Conservation (phyloP, 2,888 invertebrate genomes). For the Apamea anceps region DNA sequence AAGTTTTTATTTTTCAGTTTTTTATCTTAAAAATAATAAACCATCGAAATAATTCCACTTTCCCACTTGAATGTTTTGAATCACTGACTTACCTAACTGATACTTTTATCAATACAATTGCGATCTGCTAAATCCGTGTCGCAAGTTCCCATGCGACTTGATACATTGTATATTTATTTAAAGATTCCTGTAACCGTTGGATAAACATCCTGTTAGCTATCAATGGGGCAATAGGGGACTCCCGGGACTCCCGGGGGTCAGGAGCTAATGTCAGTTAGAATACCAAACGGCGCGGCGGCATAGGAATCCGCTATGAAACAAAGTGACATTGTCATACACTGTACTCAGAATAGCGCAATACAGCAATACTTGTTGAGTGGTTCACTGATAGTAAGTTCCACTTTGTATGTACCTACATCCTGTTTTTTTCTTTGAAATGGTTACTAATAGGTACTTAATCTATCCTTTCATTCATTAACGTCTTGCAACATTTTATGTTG, state of each 20-base stretch:
- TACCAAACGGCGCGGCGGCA: neutral
- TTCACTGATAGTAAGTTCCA: neutral
- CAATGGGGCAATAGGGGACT: constrained; percentile 13
- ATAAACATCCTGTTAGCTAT: constrained; percentile 54
- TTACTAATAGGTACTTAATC: neutral
- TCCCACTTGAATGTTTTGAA: neutral
- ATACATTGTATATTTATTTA: constrained; percentile 49
- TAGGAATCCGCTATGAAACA: constrained; percentile 26
- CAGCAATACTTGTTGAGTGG: neutral
- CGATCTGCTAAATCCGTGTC: neutral
- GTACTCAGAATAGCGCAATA: neutral
- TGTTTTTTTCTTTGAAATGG: constrained; percentile 25
- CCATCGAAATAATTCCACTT: neutral
- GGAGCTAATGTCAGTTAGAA: constrained; percentile 1
- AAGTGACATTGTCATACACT: constrained; percentile 20
- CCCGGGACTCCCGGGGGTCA: neutral
- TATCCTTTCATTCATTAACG: constrained; percentile 20
- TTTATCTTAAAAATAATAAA: neutral
- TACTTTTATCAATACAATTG: constrained; percentile 4
- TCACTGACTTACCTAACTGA: neutral
- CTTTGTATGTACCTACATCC: constrained; percentile 1
- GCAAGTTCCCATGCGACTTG: constrained; percentile 34
- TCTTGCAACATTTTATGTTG: constrained; percentile 7
- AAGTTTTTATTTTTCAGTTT: too few relatives aligned
- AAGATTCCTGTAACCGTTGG: constrained; percentile 22